Evolutionary conservation across 1,140 invertebrate genomes (phyloP), one percentile per base, ranked within the genome.

Genomic region (Anastrepha obliqua): DNA sequence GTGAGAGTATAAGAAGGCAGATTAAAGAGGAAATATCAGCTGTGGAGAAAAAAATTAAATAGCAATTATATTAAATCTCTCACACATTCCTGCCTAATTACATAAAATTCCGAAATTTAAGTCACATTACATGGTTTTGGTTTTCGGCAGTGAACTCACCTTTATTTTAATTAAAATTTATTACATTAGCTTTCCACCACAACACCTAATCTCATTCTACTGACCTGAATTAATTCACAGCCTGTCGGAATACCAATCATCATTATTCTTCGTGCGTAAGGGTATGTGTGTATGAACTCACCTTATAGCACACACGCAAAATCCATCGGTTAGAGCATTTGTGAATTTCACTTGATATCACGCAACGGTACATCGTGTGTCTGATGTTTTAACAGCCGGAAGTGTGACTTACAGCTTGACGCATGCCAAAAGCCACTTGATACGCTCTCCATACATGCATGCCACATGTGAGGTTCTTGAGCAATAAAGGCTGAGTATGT

Each of bases 321-420:
- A 74, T 8, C 42, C 67, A 44, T 74, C 67, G 44, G 67, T 74
- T 74, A 74, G 42, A 74, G 39, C 44, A 74, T 13, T 39, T 74
- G 67, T 74, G 39, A 17, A 11, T 42, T 47, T 44, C n/a, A 74
- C 11, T 42, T 67, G 8, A 47, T 39, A 44, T 44, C 67, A 74
- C 67, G 42, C 67, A 74, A 74, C 67, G 29, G 13, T 20, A 42
- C 65, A 39, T 13, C 29, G 29, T 67, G 8, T 39, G 65, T 67
- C 65, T 29, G 29, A 29, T 29, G 39, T 5, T 39, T 74, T 74
- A 74, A 47, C 67, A 17, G 67, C 42, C 67, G 42, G 39, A 17
- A 44, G 44, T 44, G 67, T 74, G 67, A 44, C 42, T 44, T 74
- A 39, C 42, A 74, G 67, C 67, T 47, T 74, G 67, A 44, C 67